A percentile compares a stretch with the other conserved stretches of the same genome.
These are phyloP conservation scores for Notiomystis cincta DNA, from an alignment of 2,113 vertebrate species.

Conservation along the genomic window DNA sequence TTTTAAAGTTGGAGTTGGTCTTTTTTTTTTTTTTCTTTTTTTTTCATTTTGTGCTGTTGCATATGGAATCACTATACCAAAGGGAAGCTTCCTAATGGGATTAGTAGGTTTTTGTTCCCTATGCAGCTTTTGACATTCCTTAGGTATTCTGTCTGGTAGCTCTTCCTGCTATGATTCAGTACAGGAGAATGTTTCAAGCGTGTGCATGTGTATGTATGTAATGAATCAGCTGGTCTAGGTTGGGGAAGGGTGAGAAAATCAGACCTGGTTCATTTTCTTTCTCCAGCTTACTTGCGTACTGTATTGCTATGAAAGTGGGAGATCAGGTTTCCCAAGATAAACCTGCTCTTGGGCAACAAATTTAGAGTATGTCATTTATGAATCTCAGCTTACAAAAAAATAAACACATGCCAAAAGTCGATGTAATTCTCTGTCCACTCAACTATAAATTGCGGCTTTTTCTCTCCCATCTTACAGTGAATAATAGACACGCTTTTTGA, in stretches of 20 bases:
- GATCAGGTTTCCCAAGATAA: slow-evolving; percentile 76
- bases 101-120: slow-evolving; percentile 68
- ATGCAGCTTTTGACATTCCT: slow-evolving; percentile 61
- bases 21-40: not conserved
- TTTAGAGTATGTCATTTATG: slow-evolving; percentile 41
- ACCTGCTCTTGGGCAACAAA: slow-evolving; percentile 66
- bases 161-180: slow-evolving; percentile 67
- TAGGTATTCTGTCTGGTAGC: slow-evolving; percentile 58
- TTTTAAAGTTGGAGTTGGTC: not conserved
- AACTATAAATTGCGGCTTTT: not conserved
- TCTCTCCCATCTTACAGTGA: not conserved
- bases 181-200: slow-evolving; percentile 65
- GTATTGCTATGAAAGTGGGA: slow-evolving; percentile 49
- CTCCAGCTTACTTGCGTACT: slow-evolving; percentile 24
- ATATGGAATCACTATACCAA: slow-evolving; percentile 17
- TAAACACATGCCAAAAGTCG: not conserved
- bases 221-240: slow-evolving; percentile 66
- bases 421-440: not conserved
- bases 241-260: slow-evolving; percentile 64
- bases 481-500: not conserved
- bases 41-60: not conserved
- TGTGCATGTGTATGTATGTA: slow-evolving; percentile 41
- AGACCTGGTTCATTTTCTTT: slow-evolving; percentile 1
- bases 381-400: slow-evolving; percentile 35
- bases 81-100: slow-evolving; percentile 66